Base-by-base conservation (phyloP, 2,113 vertebrate genomes). In the Penelope pileata region DNA sequence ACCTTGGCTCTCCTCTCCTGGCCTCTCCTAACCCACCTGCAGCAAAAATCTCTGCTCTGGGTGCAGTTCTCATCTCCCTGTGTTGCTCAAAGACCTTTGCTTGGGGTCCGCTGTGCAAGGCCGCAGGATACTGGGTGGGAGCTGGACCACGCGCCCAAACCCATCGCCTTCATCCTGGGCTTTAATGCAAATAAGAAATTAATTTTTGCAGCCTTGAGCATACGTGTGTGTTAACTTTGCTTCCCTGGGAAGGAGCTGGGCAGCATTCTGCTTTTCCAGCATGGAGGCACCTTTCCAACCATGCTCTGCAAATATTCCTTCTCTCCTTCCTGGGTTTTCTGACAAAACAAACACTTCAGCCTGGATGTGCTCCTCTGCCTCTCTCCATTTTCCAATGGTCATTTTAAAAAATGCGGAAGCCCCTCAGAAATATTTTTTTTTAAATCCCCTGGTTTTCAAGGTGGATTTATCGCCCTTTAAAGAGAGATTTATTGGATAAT, bases 401-500 rank as follows among this genome's bases (percentile, higher is more conserved):
- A 47, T 75, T 86, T 16, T 53, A 73, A 91, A 87, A 92, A 86
- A 92, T 15, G 86, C 83, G 29, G 48, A 92, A 91, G 43, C 69
- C 56, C 86, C 29, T 10, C 67, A 3, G 47, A 89, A 96, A 93
- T 87, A 36, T 78, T 80, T 89, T 43, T 38, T 76, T 74, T 56
- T 15, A 79, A 95, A 88, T 76, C 76, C 78, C 54, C 54, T 3
- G 5, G 56, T 90, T 94, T 91, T 87, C 95, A 88, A 88, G 96
- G 95, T 95, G 94, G 91, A 94, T 97, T 97, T 95, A 87, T 92
- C 58, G 16, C 83, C 93, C 94, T 96, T 93, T 92, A 92, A 95
- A 96, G 86, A 60, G 88, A 97, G 94, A 94, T 93, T 88, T 91
- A 48, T 83, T 90, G 96, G 94, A 80, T 96, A 94, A 96, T 94